Evolutionary conservation across 64 coral and sea anemone genomes (phyloP).

Genomic region (Montipora cactus): DNA sequence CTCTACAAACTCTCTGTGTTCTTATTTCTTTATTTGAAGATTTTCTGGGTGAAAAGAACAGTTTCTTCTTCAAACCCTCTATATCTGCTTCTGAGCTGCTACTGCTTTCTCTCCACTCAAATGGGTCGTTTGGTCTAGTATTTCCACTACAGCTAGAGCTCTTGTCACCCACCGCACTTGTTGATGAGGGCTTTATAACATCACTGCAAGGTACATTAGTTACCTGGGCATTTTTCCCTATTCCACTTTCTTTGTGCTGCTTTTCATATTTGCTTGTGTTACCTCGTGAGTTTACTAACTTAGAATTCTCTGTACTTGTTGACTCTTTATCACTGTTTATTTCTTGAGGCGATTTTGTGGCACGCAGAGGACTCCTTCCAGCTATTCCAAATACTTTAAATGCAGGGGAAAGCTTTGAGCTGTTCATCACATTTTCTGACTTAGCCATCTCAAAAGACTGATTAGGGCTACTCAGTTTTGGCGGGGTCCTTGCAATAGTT

Average conservation of each 20-base stretch:
- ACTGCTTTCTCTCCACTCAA: not conserved
- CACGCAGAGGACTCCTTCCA: not conserved
- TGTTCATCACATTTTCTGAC: not conserved
- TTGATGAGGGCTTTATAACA: not conserved
- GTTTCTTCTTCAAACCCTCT: not conserved
- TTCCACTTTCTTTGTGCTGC: not conserved
- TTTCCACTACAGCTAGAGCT: not conserved
- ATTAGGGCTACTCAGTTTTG: not conserved
- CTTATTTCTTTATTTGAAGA: not conserved
- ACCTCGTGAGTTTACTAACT: too few relatives aligned
- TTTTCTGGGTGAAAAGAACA: conserved; percentile 39
- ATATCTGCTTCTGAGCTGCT: not conserved
- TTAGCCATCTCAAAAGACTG: not conserved
- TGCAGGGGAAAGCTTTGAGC: not conserved
- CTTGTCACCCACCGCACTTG: not conserved
- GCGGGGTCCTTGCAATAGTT: not conserved
- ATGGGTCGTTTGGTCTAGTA: not conserved
- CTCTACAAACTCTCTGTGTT: not conserved
- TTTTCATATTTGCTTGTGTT: not conserved
- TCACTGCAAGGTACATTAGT: not conserved
- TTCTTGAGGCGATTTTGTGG: not conserved
- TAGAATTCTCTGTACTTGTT: not conserved
- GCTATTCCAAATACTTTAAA: too few relatives aligned
- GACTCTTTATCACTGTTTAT: not conserved
- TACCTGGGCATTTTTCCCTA: not conserved